phyloP scores from a whole-genome alignment of 92 coral and sea anemone species.

The Isaurus tuberculatus region DNA sequence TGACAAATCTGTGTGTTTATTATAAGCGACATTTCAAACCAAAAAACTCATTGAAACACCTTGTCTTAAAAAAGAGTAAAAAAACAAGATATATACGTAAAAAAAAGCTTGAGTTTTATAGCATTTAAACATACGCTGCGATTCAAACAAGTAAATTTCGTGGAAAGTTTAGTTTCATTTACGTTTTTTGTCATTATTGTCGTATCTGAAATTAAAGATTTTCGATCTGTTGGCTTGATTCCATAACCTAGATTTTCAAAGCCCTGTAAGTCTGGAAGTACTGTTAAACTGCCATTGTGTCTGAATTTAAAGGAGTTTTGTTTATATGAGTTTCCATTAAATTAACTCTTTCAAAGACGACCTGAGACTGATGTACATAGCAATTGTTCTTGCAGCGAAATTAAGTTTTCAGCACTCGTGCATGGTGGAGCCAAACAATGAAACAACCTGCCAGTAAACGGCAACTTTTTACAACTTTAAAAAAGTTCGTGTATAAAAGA shows the following conservation, averaged over 20 bases:
- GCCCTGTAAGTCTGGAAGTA: not conserved
- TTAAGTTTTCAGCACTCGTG: slow-evolving; percentile 19
- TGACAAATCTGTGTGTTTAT: slow-evolving; percentile 33
- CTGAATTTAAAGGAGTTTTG: not conserved
- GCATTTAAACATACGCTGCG: not conserved
- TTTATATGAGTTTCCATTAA: not conserved
- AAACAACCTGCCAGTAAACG: slow-evolving; percentile 13
- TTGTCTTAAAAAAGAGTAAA: not conserved
- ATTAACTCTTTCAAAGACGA: not conserved
- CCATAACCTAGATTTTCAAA: not conserved
- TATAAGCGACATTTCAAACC: slow-evolving; percentile 1
- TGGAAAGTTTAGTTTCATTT: not conserved
- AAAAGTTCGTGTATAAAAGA: not conserved
- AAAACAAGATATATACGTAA: not conserved
- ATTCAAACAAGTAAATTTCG: not conserved
- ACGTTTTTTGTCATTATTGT: slow-evolving; percentile 33
- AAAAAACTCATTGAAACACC: not conserved
- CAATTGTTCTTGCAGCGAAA: slow-evolving; percentile 7
- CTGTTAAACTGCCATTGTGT: not conserved
- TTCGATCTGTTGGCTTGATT: slow-evolving; percentile 5
- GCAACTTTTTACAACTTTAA: not conserved
- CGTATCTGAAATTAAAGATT: not conserved
- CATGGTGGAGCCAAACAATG: not conserved
- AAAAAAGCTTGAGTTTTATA: not conserved
- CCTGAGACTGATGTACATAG: not conserved